Evolutionary conservation across 2,888 invertebrate genomes (phyloP).

Genomic region (Oligia strigilis): DNA sequence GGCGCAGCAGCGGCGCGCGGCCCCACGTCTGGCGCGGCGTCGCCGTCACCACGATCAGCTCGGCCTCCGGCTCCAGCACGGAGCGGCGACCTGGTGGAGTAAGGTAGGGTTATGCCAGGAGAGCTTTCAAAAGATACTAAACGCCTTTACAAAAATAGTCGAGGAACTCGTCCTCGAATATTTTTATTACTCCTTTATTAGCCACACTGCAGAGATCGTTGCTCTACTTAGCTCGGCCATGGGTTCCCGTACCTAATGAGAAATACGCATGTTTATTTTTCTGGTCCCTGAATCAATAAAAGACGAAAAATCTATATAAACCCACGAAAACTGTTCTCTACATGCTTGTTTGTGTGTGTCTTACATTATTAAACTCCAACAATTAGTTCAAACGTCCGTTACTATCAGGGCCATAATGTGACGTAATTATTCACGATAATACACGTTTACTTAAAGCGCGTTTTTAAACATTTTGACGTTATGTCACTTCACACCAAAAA

Average conservation of each 20-base stretch:
- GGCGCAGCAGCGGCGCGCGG: constrained; percentile 82
- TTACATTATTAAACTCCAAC: background rate
- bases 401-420: background rate
- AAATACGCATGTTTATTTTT: background rate
- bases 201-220: background rate
- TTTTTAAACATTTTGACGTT: background rate
- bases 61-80: constrained; percentile 81
- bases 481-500: background rate
- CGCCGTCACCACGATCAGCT: constrained; percentile 81
- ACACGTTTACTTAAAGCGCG: background rate
- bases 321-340: background rate
- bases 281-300: no score
- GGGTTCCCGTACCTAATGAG: background rate
- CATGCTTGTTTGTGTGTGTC: background rate
- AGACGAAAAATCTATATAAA: background rate
- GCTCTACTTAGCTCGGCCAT: no score
- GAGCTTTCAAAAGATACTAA: background rate
- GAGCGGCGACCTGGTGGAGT: constrained; percentile 81
- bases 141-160: background rate
- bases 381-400: background rate
- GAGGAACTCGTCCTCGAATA: background rate
- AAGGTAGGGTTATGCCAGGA: background rate
- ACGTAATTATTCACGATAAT: background rate
- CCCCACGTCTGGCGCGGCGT: constrained; percentile 83
- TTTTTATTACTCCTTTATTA: background rate